A percentile compares a stretch with the other conserved stretches of the same genome.
These are phyloP conservation scores for Cantharis nigra DNA, from an alignment of 2,888 invertebrate genomes.

Conservation along the genomic window DNA sequence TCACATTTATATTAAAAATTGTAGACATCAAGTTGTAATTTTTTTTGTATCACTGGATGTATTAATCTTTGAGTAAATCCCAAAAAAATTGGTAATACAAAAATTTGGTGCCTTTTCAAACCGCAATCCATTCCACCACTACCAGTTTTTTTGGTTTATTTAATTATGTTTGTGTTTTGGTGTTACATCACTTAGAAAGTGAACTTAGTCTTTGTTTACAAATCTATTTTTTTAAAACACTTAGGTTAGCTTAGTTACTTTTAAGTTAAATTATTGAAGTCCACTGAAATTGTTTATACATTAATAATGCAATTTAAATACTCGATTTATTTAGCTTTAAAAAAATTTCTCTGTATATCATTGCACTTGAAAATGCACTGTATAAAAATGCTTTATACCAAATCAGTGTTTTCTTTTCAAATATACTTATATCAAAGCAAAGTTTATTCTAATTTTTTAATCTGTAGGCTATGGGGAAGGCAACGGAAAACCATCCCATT, in stretches of 20 bases:
- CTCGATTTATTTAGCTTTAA: not conserved
- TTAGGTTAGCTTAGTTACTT: not conserved
- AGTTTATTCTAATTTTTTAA: not conserved
- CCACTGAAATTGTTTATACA: not conserved
- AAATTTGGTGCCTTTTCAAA: constrained; percentile 6
- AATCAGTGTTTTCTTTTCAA: not conserved
- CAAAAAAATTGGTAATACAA: constrained; percentile 19
- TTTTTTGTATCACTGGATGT: not conserved
- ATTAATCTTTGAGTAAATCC: not conserved
- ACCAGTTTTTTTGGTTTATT: not conserved
- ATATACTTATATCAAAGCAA: not conserved
- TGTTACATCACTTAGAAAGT: not conserved
- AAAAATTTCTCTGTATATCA: not conserved
- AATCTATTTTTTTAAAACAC: not conserved
- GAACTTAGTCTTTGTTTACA: not conserved
- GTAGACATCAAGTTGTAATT: not conserved
- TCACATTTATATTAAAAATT: constrained; percentile 5
- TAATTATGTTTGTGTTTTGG: not conserved
- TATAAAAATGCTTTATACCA: not conserved
- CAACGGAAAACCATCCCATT: no score
- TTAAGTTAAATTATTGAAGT: not conserved
- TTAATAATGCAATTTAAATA: not conserved
- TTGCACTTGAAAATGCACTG: not conserved
- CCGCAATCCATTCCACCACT: not conserved
- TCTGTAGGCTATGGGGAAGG: no score